These are phyloP conservation scores for Dicrostonyx torquatus DNA, from an alignment of 2,797 vertebrate genomes.

Conservation along the genomic window DNA sequence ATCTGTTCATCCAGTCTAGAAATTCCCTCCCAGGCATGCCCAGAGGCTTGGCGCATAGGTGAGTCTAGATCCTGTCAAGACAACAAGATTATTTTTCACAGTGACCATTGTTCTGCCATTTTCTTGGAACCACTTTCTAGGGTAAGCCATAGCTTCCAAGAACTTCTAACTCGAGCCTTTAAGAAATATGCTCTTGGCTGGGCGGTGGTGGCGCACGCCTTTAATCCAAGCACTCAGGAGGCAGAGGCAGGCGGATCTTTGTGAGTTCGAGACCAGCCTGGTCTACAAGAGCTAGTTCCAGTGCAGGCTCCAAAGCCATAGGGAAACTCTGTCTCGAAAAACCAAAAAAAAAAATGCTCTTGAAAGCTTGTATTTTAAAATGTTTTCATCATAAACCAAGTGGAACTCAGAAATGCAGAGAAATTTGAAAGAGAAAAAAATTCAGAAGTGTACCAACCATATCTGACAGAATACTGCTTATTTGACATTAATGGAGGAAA, in stretches of 20 bases:
- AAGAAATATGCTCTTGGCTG: not conserved
- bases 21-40: not conserved
- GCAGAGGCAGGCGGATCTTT: no score
- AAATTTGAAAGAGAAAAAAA: conserved; percentile 45
- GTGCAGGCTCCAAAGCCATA: no score
- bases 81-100: not conserved
- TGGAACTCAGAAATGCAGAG: conserved; percentile 1
- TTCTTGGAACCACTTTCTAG: not conserved
- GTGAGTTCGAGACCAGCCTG: no score
- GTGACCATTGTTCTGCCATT: not conserved
- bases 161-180: not conserved
- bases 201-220: no score
- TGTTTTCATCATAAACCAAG: conserved; percentile 35
- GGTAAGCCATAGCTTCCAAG: conserved; percentile 26
- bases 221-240: no score
- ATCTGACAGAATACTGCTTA: conserved; percentile 39
- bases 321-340: no score
- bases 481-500: conserved; percentile 54
- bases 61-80: not conserved
- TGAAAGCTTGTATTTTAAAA: conserved; percentile 55
- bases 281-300: no score
- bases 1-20: not conserved
- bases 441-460: conserved; percentile 19
- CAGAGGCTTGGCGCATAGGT: not conserved
- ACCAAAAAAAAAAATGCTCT: not conserved